A percentile compares a stretch with the other conserved stretches of the same genome.
Conservation (phyloP, 2,797 vertebrate species). For the Chlorospingus semifuscus region DNA sequence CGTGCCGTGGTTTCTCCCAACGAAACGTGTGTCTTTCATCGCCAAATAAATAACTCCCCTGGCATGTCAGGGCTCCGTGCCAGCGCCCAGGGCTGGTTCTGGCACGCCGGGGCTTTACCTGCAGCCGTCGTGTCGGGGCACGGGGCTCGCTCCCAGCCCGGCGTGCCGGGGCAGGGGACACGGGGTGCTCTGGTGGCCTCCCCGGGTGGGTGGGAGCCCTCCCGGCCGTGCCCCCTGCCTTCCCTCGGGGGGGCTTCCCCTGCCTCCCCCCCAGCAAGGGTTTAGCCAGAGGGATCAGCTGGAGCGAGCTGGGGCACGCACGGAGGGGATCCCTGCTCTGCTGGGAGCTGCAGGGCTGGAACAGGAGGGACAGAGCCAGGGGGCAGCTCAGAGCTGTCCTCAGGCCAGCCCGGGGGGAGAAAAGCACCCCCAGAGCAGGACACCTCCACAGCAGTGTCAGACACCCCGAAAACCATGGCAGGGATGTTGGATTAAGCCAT, state of each 20-base stretch:
- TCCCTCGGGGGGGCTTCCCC: background rate
- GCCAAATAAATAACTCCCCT: conserved; percentile 23
- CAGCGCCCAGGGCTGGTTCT: conserved; percentile 18
- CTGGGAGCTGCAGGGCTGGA: background rate
- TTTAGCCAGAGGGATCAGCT: background rate
- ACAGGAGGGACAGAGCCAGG: accelerated
- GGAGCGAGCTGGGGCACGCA: background rate
- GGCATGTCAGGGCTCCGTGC: conserved; percentile 37
- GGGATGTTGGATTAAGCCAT: background rate
- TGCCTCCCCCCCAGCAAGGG: background rate
- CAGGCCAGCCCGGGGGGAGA: background rate
- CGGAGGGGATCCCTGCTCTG: background rate
- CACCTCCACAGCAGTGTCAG: accelerated
- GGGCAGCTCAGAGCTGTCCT: background rate
- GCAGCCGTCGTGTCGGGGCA: conserved; percentile 27
- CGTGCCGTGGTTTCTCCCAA: background rate
- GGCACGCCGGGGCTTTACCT: conserved; percentile 39
- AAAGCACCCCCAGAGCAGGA: background rate
- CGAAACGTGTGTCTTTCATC: background rate
- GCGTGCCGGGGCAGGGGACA: background rate
- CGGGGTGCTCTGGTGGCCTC: background rate
- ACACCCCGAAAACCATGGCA: background rate
- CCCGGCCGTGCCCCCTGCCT: background rate
- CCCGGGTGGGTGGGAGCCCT: background rate
- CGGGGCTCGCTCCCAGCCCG: background rate